Evolutionary conservation across 2,113 vertebrate genomes (phyloP).

Genomic region (Cyanistes caeruleus): DNA sequence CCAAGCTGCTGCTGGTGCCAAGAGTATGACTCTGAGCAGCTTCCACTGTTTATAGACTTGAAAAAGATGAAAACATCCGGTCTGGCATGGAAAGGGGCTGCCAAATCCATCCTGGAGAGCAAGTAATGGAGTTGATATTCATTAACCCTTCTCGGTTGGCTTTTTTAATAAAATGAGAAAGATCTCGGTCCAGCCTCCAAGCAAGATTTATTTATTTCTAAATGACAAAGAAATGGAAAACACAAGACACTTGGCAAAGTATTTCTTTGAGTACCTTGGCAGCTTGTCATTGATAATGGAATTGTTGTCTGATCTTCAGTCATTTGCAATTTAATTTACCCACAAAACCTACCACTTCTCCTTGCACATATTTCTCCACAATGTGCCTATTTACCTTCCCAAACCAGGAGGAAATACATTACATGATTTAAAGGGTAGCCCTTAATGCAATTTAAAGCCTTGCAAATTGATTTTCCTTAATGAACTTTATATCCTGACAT

Average conservation of each 20-base stretch:
- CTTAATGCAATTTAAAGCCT: slow-evolving; percentile 62
- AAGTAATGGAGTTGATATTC: background rate
- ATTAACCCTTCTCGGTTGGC: background rate
- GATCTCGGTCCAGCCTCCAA: background rate
- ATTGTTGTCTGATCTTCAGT: slow-evolving; percentile 47
- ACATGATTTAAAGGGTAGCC: slow-evolving; percentile 57
- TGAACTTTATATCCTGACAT: slow-evolving; percentile 69
- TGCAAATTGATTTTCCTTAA: slow-evolving; percentile 68
- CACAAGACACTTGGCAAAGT: background rate
- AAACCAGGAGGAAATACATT: slow-evolving; percentile 34
- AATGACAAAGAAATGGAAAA: slow-evolving; percentile 16
- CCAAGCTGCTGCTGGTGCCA: background rate
- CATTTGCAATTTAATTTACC: slow-evolving; percentile 56
- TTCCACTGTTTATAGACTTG: background rate
- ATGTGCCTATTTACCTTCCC: slow-evolving; percentile 43
- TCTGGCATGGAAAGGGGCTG: background rate
- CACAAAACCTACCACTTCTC: slow-evolving; percentile 29
- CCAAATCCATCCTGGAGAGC: background rate
- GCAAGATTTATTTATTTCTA: slow-evolving; percentile 8
- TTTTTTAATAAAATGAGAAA: background rate
- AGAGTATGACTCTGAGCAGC: background rate
- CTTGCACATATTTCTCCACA: slow-evolving; percentile 39
- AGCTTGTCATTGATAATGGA: slow-evolving; percentile 49
- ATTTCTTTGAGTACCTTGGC: slow-evolving; percentile 6
- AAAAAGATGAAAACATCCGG: background rate